A percentile compares a stretch with the other conserved stretches of the same genome.
phyloP scores from a whole-genome alignment of 2,888 invertebrate genomes.

The Leptinotarsa tumamoca region DNA sequence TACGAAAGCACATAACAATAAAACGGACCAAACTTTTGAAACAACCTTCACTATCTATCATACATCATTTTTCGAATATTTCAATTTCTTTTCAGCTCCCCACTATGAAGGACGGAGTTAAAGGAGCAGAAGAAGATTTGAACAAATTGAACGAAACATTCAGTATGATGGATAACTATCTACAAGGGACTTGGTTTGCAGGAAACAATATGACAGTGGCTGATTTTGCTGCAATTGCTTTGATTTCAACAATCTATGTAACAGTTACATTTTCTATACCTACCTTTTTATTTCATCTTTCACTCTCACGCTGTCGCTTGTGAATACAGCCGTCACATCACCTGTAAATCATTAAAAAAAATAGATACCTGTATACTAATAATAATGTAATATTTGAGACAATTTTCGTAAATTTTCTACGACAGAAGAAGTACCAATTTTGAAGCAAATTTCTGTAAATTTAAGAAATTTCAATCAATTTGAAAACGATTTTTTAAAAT shows the following conservation, averaged over 20 bases:
- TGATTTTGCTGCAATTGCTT: constrained; percentile 74
- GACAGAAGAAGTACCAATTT: too few relatives aligned
- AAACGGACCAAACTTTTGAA: too few relatives aligned
- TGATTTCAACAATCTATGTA: constrained; percentile 74
- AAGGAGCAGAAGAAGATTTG: constrained; percentile 50
- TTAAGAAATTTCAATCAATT: too few relatives aligned
- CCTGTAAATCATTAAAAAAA: too few relatives aligned
- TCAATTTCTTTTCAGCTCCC: constrained; percentile 50
- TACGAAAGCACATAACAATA: too few relatives aligned
- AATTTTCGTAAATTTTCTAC: too few relatives aligned
- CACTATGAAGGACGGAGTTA: constrained; percentile 48
- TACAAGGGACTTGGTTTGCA: constrained; percentile 75
- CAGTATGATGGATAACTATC: constrained; percentile 70
- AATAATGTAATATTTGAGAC: too few relatives aligned
- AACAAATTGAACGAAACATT: constrained; percentile 72
- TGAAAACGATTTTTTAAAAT: too few relatives aligned
- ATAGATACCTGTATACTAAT: too few relatives aligned
- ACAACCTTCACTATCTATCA: too few relatives aligned
- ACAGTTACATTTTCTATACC: constrained; percentile 32
- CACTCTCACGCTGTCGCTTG: neutral
- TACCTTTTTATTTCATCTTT: neutral
- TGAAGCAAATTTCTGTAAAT: too few relatives aligned
- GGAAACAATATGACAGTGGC: constrained; percentile 79
- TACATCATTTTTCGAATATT: neutral
- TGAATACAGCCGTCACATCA: too few relatives aligned